A percentile compares a stretch with the other conserved stretches of the same genome.
Conservation (phyloP, 2,113 vertebrate genomes). For the Chelonoidis abingdonii region DNA sequence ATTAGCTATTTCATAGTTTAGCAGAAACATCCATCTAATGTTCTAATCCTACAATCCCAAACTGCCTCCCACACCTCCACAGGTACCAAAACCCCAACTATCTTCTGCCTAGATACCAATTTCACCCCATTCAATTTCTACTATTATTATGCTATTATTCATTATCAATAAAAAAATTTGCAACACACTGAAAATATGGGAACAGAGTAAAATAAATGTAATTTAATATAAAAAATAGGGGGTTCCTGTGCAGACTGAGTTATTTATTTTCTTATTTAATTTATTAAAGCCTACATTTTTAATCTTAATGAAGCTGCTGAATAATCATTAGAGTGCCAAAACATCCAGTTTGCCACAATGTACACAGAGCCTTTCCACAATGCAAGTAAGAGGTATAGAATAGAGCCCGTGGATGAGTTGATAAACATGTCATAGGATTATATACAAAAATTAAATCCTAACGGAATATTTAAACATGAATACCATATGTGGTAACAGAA, state of each 20-base stretch:
- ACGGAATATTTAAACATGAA: not conserved
- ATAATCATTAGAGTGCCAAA: not conserved
- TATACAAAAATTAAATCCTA: not conserved
- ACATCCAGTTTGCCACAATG: fast-evolving
- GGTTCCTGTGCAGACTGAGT: not conserved
- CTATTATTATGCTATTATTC: not conserved
- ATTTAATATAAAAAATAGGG: not conserved
- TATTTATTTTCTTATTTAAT: not conserved
- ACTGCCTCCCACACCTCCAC: not conserved
- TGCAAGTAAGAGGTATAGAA: not conserved
- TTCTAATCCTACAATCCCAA: not conserved
- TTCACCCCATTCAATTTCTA: not conserved
- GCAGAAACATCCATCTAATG: not conserved
- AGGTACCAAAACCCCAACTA: not conserved
- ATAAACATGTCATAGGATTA: not conserved
- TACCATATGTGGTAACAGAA: not conserved
- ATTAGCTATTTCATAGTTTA: not conserved
- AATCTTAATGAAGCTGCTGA: conserved; percentile 1
- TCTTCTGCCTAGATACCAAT: not conserved
- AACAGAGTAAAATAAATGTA: not conserved
- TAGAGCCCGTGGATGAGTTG: fast-evolving
- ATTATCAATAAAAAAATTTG: not conserved
- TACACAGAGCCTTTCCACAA: not conserved
- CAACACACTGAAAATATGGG: not conserved
- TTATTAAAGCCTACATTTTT: not conserved